Percentiles rank a stretch among this genome's conserved stretches.
Evolutionary conservation across 2,797 vertebrate species (phyloP).

Genomic region (Propithecus perrieri): DNA sequence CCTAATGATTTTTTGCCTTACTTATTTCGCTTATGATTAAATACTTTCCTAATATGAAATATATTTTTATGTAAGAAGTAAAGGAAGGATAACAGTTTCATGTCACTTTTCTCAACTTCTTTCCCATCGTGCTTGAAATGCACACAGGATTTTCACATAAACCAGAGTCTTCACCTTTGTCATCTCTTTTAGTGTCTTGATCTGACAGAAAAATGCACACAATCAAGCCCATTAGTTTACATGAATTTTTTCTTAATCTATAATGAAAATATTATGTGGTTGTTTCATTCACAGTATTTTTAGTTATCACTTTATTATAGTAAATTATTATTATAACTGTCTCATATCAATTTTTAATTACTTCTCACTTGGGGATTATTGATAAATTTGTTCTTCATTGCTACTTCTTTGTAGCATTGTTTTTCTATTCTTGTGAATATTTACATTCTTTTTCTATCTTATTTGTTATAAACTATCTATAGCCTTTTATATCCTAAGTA

Average conservation of each 20-base stretch:
- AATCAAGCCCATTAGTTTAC: neutral
- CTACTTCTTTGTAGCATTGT: neutral
- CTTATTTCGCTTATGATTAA: neutral
- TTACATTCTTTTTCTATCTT: neutral
- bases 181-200: neutral
- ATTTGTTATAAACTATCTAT: neutral
- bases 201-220: neutral
- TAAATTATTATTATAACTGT: neutral
- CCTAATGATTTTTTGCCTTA: neutral
- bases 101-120: neutral
- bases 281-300: neutral
- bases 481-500: neutral
- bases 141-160: neutral
- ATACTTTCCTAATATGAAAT: neutral
- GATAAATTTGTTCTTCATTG: neutral
- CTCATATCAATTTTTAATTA: neutral
- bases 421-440: neutral
- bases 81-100: neutral
- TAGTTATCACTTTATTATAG: neutral
- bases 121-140: neutral
- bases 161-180: neutral
- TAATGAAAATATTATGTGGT: neutral
- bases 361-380: neutral
- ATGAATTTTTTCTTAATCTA: neutral
- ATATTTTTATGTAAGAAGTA: neutral